Percentiles rank a stretch among this genome's conserved stretches.
Evolutionary conservation across 2,797 vertebrate genomes (phyloP).

Genomic region (Acrossocheilus fasciatus): DNA sequence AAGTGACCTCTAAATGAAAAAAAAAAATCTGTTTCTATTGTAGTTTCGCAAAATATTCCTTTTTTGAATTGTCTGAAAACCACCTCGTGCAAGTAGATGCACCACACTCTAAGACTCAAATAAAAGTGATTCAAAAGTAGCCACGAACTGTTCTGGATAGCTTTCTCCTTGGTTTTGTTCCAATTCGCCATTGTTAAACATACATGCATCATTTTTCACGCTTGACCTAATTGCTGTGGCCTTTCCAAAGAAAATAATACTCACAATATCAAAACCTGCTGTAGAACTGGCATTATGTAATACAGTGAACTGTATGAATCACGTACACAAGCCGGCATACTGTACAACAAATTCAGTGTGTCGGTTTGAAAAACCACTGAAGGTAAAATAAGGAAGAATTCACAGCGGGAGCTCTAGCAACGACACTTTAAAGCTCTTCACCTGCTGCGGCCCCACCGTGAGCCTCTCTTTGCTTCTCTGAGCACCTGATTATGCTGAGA

Average conservation of each 20-base stretch:
- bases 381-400: conserved; percentile 5
- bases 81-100: too few relatives aligned
- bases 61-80: too few relatives aligned
- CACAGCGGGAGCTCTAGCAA: conserved; percentile 32
- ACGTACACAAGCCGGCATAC: neutral
- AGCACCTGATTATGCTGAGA: conserved; percentile 44
- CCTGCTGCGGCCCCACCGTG: conserved; percentile 35
- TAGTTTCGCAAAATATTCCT: too few relatives aligned
- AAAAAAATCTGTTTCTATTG: too few relatives aligned
- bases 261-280: neutral
- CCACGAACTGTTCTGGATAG: neutral
- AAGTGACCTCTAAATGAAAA: too few relatives aligned
- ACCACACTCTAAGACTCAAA: neutral
- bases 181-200: neutral
- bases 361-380: neutral
- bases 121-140: neutral
- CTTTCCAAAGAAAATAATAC: neutral
- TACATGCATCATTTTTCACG: neutral
- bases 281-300: conserved; percentile 27
- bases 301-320: neutral
- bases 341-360: conserved; percentile 17
- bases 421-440: conserved; percentile 50
- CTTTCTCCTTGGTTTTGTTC: neutral
- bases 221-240: neutral
- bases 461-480: conserved; percentile 15